Base-by-base conservation (phyloP, 1,140 invertebrate species). In the Scaptomyza pallida region DNA sequence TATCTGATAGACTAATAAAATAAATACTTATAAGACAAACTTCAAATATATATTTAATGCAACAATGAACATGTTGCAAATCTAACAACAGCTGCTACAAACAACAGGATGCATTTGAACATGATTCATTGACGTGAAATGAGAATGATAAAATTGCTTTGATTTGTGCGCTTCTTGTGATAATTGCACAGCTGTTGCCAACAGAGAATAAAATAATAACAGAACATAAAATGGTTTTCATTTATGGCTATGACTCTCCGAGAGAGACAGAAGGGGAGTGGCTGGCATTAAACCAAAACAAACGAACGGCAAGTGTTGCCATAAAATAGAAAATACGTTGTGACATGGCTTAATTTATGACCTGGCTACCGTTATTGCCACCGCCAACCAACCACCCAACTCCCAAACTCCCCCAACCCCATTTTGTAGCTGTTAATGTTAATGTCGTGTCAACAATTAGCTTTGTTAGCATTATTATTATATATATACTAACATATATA, bases 381-480 rank as follows among this genome's bases (percentile, higher is more conserved):
- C 15, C 12, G 13, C 50, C 21, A 12, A 10, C 33, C 17, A 8
- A 44, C 6, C 57, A 5, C 3, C 21, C 19, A 10, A 12, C 19
- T 23, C 16, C 52, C 13, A n/a, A n/a, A n/a, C n/a, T n/a, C 23
- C 45, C 37, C 10, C 12, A 41, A 23, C 10, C 30, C 41, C 50
- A 40, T 55, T 51, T 8, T 52, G 33, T 1, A n/a, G n/a, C n/a
- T 21, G 26, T 35, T 40, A 26, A 41, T 13, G 67, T 62, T 83
- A 78, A 78, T 83, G 71, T 75, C 71, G 17, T 83, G 75, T 83
- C 75, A 83, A 75, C 79, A 83, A 78, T 83, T 83, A 76, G 72
- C 68, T 72, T 43, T 68, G 68, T 64, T 71, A 56, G 71, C 64
- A 9, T 37, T 74, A 65, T 78, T 64, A 82, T 30, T 30, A 30